phyloP scores from a whole-genome alignment of 2,113 vertebrate genomes.

The Thymallus thymallus region DNA sequence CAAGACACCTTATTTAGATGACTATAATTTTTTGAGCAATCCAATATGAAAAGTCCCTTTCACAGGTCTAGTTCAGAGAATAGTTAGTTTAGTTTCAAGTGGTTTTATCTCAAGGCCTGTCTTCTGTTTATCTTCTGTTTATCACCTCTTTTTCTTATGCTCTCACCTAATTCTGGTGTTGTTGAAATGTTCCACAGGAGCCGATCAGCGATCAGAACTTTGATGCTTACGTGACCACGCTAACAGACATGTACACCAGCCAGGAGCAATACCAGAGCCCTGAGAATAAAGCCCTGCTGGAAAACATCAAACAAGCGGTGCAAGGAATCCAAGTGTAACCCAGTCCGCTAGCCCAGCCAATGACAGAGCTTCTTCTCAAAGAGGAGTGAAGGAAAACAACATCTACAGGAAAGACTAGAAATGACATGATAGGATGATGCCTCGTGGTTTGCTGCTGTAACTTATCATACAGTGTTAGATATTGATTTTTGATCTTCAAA shows the following conservation, averaged over 20 bases:
- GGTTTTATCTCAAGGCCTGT: not conserved
- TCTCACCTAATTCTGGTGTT: slow-evolving; percentile 13
- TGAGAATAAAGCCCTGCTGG: slow-evolving; percentile 98
- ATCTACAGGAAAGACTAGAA: slow-evolving; percentile 44
- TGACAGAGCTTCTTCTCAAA: slow-evolving; percentile 68
- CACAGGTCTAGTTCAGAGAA: slow-evolving; percentile 1
- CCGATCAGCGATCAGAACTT: slow-evolving; percentile 99
- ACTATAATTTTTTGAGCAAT: not conserved
- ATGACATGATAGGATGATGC: slow-evolving; percentile 68
- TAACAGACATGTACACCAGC: slow-evolving; percentile 98
- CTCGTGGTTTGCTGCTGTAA: slow-evolving; percentile 87
- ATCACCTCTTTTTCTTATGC: not conserved
- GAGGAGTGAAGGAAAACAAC: slow-evolving; percentile 26
- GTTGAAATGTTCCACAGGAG: slow-evolving; percentile 79
- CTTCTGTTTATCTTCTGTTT: slow-evolving; percentile 9
- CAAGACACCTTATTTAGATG: not conserved
- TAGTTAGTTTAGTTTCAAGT: not conserved
- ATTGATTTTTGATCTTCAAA: slow-evolving; percentile 78
- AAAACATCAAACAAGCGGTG: slow-evolving; percentile 99
- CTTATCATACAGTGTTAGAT: slow-evolving; percentile 89
- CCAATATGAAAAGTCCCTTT: not conserved
- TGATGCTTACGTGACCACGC: slow-evolving; percentile 97
- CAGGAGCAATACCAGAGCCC: slow-evolving; percentile 98
- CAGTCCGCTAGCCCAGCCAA: slow-evolving; percentile 59
- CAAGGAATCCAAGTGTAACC: slow-evolving; percentile 98